Base-by-base conservation (phyloP, 2,113 vertebrate genomes). In the Lycaon pictus region DNA sequence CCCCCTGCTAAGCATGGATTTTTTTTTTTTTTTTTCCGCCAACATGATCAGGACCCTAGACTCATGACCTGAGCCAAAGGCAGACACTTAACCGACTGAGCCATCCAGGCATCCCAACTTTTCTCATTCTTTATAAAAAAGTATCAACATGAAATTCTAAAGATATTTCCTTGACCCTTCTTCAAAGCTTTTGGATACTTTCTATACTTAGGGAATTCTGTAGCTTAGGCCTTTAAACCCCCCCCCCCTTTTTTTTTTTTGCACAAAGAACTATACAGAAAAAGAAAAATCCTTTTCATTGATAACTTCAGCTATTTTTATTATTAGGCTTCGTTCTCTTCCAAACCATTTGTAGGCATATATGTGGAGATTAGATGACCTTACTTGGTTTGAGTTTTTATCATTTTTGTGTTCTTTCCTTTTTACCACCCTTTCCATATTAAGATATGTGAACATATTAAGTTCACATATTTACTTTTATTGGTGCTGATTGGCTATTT, bases 101-200 rank as follows among this genome's bases (percentile, higher is more conserved):
- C 27, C 63, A 65, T 12, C 63, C 63, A 29, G 5, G 63, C 11
- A 25, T 27, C 27, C 63, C 43, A 43, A 43, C 43, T 7, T 43
- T 43, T 43, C 43, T 43, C 43, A 43, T 43, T 43, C 43, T 43
- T 43, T 43, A 43, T 43, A 43, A 43, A 93, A 93, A 71, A 29
- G 27, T 62, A n/a, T 83, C 29, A 58, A 17, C 43, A 8, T 79
- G 55, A 90, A 88, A 22, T 87, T 87, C 76, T 93, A 72, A 88
- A 86, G 27, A 43, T 56, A 58, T 51, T 88, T 93, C 27, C n/a
- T 87, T 91, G 82, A 23, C 32, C 48, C 20, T 58, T 93, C 9
- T 79, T 95, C 69, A 88, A 0, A 88, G 81, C 63, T 96, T 86
- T 96, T 11, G 62, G 27, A 86, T 87, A 71, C 74, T 87, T 95